phyloP scores from a whole-genome alignment of 1,140 invertebrate species.

The Spodoptera frugiperda region DNA sequence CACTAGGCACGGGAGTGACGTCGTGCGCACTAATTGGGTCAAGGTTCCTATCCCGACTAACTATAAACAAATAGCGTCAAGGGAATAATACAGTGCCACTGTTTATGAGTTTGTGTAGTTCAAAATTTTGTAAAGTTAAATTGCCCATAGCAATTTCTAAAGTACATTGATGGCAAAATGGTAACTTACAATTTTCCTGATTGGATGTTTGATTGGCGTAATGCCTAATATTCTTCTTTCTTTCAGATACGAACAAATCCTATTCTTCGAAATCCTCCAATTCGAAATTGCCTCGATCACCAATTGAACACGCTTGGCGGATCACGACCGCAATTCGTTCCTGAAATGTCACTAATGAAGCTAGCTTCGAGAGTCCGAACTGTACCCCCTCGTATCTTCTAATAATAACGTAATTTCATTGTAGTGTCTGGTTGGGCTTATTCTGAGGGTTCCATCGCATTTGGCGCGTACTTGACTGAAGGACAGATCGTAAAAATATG shows the following conservation, averaged over 20 bases:
- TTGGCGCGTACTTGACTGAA: not conserved
- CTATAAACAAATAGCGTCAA: constrained; percentile 38
- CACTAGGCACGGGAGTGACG: constrained; percentile 24
- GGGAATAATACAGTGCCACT: not conserved
- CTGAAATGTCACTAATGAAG: constrained; percentile 26
- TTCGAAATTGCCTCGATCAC: constrained; percentile 24
- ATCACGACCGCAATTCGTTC: constrained; percentile 28
- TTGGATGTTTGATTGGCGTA: no score
- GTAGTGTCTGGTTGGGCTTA: constrained; percentile 10
- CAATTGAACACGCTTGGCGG: constrained; percentile 26
- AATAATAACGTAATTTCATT: constrained; percentile 18
- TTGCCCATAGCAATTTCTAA: no score
- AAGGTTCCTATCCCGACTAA: constrained; percentile 42
- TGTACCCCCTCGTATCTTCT: constrained; percentile 4
- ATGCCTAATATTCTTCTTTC: constrained; percentile 2
- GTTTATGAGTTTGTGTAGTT: not conserved
- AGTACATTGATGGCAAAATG: no score
- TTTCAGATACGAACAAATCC: constrained; percentile 1
- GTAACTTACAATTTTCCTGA: no score
- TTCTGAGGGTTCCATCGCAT: constrained; percentile 8
- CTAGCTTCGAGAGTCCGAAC: not conserved
- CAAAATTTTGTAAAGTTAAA: no score
- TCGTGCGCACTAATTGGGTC: constrained; percentile 44
- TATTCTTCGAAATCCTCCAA: constrained; percentile 9
- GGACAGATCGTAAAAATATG: constrained; percentile 35